phyloP scores from a whole-genome alignment of 1,140 invertebrate genomes.

The Trachymyrmex septentrionalis region DNA sequence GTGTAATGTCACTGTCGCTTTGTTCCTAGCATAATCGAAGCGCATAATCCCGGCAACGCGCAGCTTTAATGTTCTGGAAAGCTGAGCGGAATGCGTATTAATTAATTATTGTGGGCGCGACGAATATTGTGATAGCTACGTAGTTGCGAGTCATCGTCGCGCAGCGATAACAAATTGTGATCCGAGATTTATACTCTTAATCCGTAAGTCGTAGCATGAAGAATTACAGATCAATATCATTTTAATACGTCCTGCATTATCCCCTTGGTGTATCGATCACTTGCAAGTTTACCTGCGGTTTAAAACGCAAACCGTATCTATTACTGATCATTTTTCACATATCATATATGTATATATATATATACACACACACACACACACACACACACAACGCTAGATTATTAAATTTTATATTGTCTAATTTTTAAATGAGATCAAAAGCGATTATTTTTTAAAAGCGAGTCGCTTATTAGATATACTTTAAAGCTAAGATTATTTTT shows the following conservation, averaged over 20 bases:
- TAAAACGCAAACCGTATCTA: background rate
- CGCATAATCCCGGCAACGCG: constrained; percentile 45
- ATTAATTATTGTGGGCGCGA: constrained; percentile 39
- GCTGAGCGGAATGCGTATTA: constrained; percentile 26
- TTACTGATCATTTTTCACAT: constrained; percentile 41
- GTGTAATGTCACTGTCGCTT: constrained; percentile 50
- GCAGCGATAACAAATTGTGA: constrained; percentile 46
- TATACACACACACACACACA: too few relatives aligned
- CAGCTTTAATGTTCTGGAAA: constrained; percentile 33
- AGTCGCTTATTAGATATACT: background rate
- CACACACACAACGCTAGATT: background rate
- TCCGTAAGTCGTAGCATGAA: constrained; percentile 35
- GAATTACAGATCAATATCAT: constrained; percentile 36
- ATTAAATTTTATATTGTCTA: constrained; percentile 17
- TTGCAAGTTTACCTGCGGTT: constrained; percentile 6
- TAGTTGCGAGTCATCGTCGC: constrained; percentile 46
- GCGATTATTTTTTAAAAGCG: constrained; percentile 21
- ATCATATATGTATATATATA: too few relatives aligned
- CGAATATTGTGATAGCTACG: constrained; percentile 51
- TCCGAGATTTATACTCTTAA: constrained; percentile 38
- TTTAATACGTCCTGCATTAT: constrained; percentile 42
- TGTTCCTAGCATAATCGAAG: constrained; percentile 51
- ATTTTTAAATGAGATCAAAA: background rate
- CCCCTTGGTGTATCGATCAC: constrained; percentile 5
- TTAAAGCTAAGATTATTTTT: constrained; percentile 20